Evolutionary conservation across 2,113 vertebrate species (phyloP), one percentile per base, ranked within the genome.

Genomic region (Ammodytes dubius): DNA sequence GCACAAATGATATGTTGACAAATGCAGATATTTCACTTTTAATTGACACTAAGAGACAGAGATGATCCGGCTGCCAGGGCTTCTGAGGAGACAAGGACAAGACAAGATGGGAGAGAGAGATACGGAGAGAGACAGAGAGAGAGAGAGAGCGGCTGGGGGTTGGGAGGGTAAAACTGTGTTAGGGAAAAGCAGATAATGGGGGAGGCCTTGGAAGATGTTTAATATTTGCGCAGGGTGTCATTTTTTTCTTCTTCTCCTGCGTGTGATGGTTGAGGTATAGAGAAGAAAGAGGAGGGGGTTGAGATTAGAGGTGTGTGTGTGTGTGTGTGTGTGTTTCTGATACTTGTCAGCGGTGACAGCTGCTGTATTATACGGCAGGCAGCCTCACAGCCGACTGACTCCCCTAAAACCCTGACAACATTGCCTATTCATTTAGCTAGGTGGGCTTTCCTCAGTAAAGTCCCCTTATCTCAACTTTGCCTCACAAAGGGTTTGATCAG

Each of bases 21-120:
- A 99, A 99, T 98, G 97, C 96, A 97, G 96, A 97, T 97, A 98
- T 98, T 97, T 99, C 97, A 98, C 96, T 97, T 98, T 97, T 98
- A 99, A 99, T 99, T 99, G 97, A 99, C 97, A 98, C 96, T 96
- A 98, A 99, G 95, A 96, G 96, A 96, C 93, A 89, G 92, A 95
- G 95, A 96, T 92, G 95, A 93, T 94, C 81, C 88, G 81, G 86
- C 91, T 95, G 90, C 91, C 85, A 89, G 86, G 88, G 92, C 92
- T 92, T 92, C 93, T 83, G 59, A 66, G 93, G 91, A 94, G 94
- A 95, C 94, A 93, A 89, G 89, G 91, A 91, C 85, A 86, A 91
- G 86, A 89, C 87, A 89, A 89, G 92, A 88, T 88, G 81, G 82
- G 81, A 74, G 81, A 77, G 84, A 70, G 70, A 65, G 42, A 73